Evolutionary conservation across 2,113 vertebrate species (phyloP).

Genomic region (Dipodomys spectabilis): DNA sequence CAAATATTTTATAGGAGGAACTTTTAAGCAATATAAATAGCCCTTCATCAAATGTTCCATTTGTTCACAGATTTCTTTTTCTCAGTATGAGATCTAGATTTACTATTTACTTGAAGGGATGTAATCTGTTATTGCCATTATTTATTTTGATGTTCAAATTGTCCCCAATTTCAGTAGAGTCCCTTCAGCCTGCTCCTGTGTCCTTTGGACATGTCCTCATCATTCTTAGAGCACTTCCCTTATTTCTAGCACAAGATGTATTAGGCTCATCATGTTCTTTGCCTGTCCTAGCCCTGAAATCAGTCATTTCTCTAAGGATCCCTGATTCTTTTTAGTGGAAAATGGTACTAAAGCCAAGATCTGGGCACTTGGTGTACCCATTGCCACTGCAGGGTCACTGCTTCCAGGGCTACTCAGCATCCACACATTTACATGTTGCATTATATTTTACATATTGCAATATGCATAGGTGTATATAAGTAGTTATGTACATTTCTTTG

Average conservation of each 20-base stretch:
- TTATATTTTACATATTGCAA: background rate
- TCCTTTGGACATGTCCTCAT: slow-evolving; percentile 46
- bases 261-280: slow-evolving; percentile 70
- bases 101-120: background rate
- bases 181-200: slow-evolving; percentile 34
- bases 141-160: slow-evolving; percentile 52
- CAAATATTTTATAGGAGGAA: slow-evolving; percentile 19
- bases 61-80: slow-evolving; percentile 22
- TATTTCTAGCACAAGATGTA: slow-evolving; percentile 73
- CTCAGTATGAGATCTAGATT: background rate
- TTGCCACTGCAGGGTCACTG: background rate
- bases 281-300: slow-evolving; percentile 56
- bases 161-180: slow-evolving; percentile 18
- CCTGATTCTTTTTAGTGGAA: slow-evolving; percentile 55
- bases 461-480: background rate
- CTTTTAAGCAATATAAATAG: slow-evolving; percentile 28
- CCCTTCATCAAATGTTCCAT: background rate
- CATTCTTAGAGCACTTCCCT: slow-evolving; percentile 60
- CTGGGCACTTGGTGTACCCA: background rate
- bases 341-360: slow-evolving; percentile 51
- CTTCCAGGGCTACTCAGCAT: background rate
- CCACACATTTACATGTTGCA: background rate
- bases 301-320: slow-evolving; percentile 65
- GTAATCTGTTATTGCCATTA: slow-evolving; percentile 10
- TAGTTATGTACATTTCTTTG: background rate